Percentiles rank a stretch among this genome's conserved stretches.
Conservation (phyloP, 2,113 vertebrate genomes). For the Eulemur macaco region DNA sequence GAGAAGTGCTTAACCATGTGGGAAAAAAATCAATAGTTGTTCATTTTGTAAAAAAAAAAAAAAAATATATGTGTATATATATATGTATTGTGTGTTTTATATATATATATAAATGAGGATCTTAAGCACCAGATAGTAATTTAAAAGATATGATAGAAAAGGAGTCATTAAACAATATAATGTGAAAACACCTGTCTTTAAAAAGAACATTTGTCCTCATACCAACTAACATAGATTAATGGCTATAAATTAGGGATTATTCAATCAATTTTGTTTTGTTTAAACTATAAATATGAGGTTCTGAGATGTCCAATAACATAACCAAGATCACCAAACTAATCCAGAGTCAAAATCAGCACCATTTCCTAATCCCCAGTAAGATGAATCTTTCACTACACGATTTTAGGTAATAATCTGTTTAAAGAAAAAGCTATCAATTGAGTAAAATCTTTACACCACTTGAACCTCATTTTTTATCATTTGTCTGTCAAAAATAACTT, state of each 20-base stretch:
- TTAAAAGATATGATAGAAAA: neutral
- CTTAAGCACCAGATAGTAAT: neutral
- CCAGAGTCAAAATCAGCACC: neutral
- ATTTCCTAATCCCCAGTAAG: neutral
- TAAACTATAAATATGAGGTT: neutral
- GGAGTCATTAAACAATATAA: neutral
- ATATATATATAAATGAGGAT: neutral
- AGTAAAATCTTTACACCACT: neutral
- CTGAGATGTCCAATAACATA: neutral
- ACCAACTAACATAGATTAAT: neutral
- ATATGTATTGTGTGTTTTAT: too few relatives aligned
- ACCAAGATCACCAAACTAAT: neutral
- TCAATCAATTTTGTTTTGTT: neutral
- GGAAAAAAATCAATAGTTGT: neutral
- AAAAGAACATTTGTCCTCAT: neutral
- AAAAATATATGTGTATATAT: too few relatives aligned
- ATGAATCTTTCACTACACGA: neutral
- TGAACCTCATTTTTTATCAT: neutral
- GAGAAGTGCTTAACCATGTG: neutral
- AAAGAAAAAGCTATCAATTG: neutral
- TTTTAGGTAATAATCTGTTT: neutral
- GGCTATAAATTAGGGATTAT: neutral
- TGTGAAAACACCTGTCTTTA: neutral
- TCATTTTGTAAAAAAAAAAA: neutral
- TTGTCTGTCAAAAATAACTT: neutral